A percentile compares a stretch with the other conserved stretches of the same genome.
These are phyloP conservation scores for Cotesia chilonis DNA, from an alignment of 1,140 invertebrate genomes.

Conservation along the genomic window DNA sequence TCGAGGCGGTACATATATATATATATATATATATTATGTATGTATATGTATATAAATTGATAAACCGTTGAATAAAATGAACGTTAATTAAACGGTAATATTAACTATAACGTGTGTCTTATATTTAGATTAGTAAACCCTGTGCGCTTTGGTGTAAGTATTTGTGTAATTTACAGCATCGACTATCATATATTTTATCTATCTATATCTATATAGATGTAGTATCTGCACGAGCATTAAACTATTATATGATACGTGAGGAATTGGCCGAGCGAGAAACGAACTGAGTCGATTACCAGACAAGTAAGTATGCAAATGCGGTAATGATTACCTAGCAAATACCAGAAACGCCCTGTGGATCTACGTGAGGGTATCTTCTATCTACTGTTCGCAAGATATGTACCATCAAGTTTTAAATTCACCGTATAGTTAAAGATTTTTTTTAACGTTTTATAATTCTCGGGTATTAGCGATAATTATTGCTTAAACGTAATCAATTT, in stretches of 20 bases:
- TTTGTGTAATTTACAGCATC: not conserved
- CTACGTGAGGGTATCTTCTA: constrained; percentile 25
- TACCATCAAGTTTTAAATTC: not conserved
- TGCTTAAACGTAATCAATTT: no score
- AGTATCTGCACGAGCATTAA: no score
- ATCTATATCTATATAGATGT: not conserved
- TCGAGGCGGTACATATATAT: constrained; percentile 22
- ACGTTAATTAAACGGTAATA: constrained; percentile 39
- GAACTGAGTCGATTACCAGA: constrained; percentile 27
- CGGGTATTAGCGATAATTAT: no score
- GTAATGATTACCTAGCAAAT: constrained; percentile 32
- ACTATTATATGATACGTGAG: constrained; percentile 10
- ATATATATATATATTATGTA: no score
- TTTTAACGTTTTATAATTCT: not conserved
- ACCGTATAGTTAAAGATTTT: constrained; percentile 14
- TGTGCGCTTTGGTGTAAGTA: not conserved
- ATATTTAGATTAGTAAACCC: constrained; percentile 27
- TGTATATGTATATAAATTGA: constrained; percentile 26
- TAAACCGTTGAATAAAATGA: constrained; percentile 44
- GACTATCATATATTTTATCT: not conserved
- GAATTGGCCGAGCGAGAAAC: constrained; percentile 21
- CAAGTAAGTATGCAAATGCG: constrained; percentile 32
- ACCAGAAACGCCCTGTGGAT: constrained; percentile 14
- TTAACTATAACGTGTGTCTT: not conserved
- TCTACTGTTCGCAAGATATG: constrained; percentile 3